Base-by-base conservation (phyloP, 2,797 vertebrate genomes). In the Schizopygopsis malacanthus region DNA sequence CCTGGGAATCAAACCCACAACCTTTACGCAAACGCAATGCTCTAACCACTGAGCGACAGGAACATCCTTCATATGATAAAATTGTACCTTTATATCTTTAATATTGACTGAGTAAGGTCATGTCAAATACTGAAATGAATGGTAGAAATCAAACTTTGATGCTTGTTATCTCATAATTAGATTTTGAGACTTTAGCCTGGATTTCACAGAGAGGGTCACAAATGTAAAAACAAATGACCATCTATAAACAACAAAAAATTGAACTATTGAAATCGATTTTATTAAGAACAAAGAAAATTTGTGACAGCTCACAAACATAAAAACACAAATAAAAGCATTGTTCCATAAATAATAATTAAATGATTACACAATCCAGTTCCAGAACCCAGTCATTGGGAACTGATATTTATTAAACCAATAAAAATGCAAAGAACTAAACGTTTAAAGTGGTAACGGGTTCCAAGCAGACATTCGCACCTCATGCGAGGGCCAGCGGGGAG, bases 401-500 rank as follows among this genome's bases (percentile, higher is more conserved):
- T 85, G 15, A 54, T 15, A 75, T 67, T 61, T 59, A 79, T 45
- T 71, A n/a, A 79, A 25, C 39, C 37, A 52, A 54, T 73, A 39
- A 85, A 72, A 59, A 54, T 7, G 0, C 33, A 28, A 82, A 59
- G n/a, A 45, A 59, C 52, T 79, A 33, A 39, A 69, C 0, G 5
- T 43, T 90, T 82, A 92, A 84, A 90, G 84, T 8, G 87, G 88
- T n/a, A 90, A 52, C 0, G 90, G 86, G 37, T 89, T 89, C 85
- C 89, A 89, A 7, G 88, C 72, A 70, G 82, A 78, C 82, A 92
- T 89, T 52, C 83, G 90, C 37, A 90, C 89, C 15, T 90, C 86
- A 52, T 91, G 87, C 0, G 90, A 79, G 8, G 88, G 90, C 91
- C 91, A 91, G 76, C 90, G 90, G 10, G 91, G 91, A 37, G 91